Conservation (phyloP, 2,113 vertebrate genomes). For the Phyllostomus hastatus region DNA sequence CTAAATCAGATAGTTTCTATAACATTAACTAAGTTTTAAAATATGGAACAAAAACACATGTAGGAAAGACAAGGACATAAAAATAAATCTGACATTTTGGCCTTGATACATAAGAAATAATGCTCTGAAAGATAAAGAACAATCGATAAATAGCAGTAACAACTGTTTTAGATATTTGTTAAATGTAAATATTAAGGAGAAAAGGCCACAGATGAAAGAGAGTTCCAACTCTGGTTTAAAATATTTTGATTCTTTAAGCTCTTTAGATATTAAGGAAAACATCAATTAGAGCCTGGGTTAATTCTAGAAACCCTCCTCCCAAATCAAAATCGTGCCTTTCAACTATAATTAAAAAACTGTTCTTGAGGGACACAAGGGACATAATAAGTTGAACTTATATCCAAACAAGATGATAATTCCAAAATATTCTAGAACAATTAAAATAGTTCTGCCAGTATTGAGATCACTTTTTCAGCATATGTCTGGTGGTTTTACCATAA, state of each 20-base stretch:
- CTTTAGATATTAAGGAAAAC: not conserved
- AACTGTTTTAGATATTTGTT: not conserved
- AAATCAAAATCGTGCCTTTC: not conserved
- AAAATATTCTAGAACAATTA: not conserved
- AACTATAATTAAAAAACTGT: constrained; percentile 8
- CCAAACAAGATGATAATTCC: constrained; percentile 1
- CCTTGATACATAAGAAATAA: constrained; percentile 9
- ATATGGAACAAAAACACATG: constrained; percentile 1
- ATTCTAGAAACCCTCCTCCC: not conserved
- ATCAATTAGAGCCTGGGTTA: not conserved
- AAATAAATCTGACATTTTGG: not conserved
- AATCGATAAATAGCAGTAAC: not conserved
- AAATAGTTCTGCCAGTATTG: not conserved
- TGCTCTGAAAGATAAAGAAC: not conserved
- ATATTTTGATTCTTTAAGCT: constrained; percentile 9
- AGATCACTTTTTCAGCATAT: not conserved
- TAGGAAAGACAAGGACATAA: not conserved
- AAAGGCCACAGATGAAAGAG: not conserved
- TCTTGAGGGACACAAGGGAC: not conserved
- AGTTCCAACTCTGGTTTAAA: not conserved
- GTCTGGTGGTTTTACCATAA: not conserved
- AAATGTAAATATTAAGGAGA: constrained; percentile 28
- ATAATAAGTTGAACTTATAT: not conserved
- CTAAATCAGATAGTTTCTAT: not conserved
- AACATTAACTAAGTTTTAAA: constrained; percentile 24